Base-by-base conservation (phyloP, 2,797 vertebrate genomes). In the Halcyon chelicuti region DNA sequence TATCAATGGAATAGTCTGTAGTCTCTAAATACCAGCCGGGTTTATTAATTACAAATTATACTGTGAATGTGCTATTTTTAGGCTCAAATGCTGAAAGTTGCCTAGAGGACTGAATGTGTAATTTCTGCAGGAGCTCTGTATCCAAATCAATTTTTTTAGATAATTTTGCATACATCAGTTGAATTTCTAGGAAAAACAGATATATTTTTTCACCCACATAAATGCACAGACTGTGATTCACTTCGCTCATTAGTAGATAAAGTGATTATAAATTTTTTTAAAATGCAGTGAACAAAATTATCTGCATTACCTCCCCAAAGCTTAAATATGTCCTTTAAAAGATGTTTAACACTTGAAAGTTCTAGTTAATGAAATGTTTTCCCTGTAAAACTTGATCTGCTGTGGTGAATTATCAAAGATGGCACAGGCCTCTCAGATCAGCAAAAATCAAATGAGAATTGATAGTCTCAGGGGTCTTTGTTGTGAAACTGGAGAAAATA, bases 401-500 rank as follows among this genome's bases (percentile, higher is more conserved):
- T 71, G 31, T 82, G 46, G 22, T 26, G 8, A 96, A 86, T 96
- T 95, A 96, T 77, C 76, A 95, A 94, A 94, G 52, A 88, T 93
- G 35, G 74, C 37, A 86, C 31, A 95, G 57, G 86, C 12, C 14
- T 92, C 67, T 96, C 80, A 91, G 66, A 94, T 94, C 91, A 94
- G 70, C 25, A 86, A 97, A 94, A 96, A 93, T 88, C 57, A 96
- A 97, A 96, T 52, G 19, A 91, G 52, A 29, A 19, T 29, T 94
- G 42, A 44, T 37, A 58, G 31, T 86, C 73, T 78, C 60, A 86
- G 79, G 23, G 60, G 66, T 7, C 31, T 95, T 66, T 77, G 15
- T 88, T 75, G 51, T 92, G 65, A 85, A 90, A 77, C 21, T 83
- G 40, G 28, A 44, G 70, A 83, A 86, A 93, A 80, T 35, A 55